Base-by-base conservation (phyloP, 2,113 vertebrate species). In the Mastomys coucha region DNA sequence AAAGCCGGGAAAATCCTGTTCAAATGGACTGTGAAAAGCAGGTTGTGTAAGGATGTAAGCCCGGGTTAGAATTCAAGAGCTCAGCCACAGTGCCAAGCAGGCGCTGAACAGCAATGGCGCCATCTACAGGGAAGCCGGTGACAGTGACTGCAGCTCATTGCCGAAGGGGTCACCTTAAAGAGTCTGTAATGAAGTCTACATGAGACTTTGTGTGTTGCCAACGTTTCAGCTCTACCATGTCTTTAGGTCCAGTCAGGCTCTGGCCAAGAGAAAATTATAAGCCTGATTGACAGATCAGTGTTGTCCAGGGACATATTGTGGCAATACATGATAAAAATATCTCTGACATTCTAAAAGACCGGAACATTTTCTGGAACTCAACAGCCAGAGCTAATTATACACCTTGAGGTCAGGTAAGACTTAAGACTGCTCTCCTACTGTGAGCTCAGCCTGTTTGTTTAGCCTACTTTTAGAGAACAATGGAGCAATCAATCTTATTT, bases 1-100 rank as follows among this genome's bases (percentile, higher is more conserved):
- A 91, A 80, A 89, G 77, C 31, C 58, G n/a, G 80, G 91, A 84
- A 84, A 85, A 69, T 78, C 65, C 70, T 93, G 70, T 69, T 56
- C 70, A 93, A 80, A 81, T 33, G 63, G 76, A 75, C 70, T 85
- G 72, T 88, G 70, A 51, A 89, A 85, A 56, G 84, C 42, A 88
- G 69, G 24, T 85, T 67, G 45, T 28, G n/a, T 58, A 96, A 89
- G 13, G 36, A 70, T 2, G 16, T 65, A 45, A 60, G 39, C 12
- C 77, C 19, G 58, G 82, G 26, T 94, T 96, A 82, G 70, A 93
- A 81, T 42, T 42, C 39, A 72, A 82, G 58, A 19, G 51, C 88
- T 42, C n/a, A 63, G 9, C 39, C 16, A 9, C 39, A 26, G 77
- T 49, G 14, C 36, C 86, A 76, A 51, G 76, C 33, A 88, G 49